Evolutionary conservation across 2,113 vertebrate genomes (phyloP), one percentile per base, ranked within the genome.

Genomic region (Meleagris gallopavo): DNA sequence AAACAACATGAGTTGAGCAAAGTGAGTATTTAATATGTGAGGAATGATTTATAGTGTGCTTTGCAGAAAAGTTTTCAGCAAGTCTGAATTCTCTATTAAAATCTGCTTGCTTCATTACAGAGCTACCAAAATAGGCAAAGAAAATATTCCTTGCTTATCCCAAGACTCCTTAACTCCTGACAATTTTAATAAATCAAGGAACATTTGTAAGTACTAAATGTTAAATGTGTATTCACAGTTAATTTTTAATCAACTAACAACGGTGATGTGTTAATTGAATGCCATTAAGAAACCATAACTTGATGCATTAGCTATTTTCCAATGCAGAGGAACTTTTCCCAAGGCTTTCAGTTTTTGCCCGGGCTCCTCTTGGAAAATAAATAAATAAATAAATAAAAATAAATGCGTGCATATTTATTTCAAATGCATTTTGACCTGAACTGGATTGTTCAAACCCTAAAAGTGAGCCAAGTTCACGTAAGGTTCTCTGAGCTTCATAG

Each of bases 221-320:
- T 97, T 98, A 97, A 98, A 97, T 97, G 94, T 96, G 97, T 97
- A 97, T 97, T 97, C 97, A 96, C 95, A 97, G 97, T 97, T 98
- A 97, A 98, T 98, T 98, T 98, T 98, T 98, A 98, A 98, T 98
- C 97, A 98, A 97, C 97, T 97, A 98, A 97, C 97, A 97, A 98
- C 80, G 86, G 96, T 97, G 97, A 97, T 94, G 90, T 97, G 96
- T 98, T 98, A 98, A 98, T 97, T 97, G 97, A 97, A 97, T 97
- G 96, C 96, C 94, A 98, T 97, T 97, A 98, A 95, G 96, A 97
- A 98, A 96, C 95, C 95, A 95, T 97, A 97, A 97, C 95, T 97
- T 97, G 97, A 97, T 98, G 94, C 95, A 97, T 97, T 97, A 95
- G 97, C 96, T 97, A 57, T 96, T 97, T 97, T 97, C 74, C 94